A percentile compares a stretch with the other conserved stretches of the same genome.
phyloP scores from a whole-genome alignment of 1,140 invertebrate species.

The Trachymyrmex septentrionalis region DNA sequence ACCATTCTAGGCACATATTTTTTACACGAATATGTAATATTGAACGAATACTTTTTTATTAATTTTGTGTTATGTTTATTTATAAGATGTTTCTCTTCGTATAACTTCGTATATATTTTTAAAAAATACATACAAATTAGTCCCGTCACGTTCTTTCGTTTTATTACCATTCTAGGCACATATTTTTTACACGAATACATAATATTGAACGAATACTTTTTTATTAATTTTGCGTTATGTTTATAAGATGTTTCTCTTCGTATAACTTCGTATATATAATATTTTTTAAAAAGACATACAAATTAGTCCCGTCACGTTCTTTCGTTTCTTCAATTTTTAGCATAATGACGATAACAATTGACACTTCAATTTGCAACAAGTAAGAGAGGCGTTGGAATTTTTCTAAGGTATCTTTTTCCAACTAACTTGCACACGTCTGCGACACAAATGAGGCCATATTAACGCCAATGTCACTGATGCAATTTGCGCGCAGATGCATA shows the following conservation, averaged over 20 bases:
- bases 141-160: not conserved
- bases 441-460: constrained; percentile 46
- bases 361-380: not conserved
- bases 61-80: not conserved
- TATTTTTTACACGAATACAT: not conserved
- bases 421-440: not conserved
- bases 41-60: not conserved
- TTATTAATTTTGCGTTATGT: not conserved
- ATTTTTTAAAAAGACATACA: not conserved
- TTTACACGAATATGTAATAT: not conserved
- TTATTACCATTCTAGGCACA: not conserved
- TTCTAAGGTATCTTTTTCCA: constrained; percentile 5
- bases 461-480: constrained; percentile 53
- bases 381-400: not conserved
- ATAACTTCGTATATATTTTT: not conserved
- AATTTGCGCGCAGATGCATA: constrained; percentile 44
- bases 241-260: not conserved
- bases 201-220: not conserved
- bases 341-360: not conserved
- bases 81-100: not conserved
- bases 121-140: not conserved
- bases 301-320: not conserved
- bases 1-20: not conserved
- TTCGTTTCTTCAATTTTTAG: not conserved
- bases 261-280: not conserved